A percentile compares a stretch with the other conserved stretches of the same genome.
These are phyloP conservation scores for Holcopasites calliopsidis DNA, from an alignment of 1,140 invertebrate genomes.

Conservation along the genomic window DNA sequence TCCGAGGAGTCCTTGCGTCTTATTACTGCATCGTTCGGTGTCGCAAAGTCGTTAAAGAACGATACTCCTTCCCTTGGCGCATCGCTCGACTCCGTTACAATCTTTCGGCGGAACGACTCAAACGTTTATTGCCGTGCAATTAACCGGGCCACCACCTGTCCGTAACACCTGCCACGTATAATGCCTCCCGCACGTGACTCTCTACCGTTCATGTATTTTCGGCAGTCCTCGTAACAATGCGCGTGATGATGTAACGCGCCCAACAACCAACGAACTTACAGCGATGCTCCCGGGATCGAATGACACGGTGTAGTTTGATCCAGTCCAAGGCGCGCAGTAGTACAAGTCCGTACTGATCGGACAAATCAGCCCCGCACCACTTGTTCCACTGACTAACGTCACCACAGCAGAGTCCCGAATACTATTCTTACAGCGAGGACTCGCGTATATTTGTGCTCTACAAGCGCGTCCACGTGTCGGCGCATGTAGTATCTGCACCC, in stretches of 20 bases:
- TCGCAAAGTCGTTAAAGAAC: neutral
- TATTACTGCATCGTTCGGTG: conserved; percentile 2
- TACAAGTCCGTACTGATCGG: too few species aligned
- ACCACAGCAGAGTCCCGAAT: too few species aligned
- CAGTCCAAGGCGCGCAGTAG: too few species aligned
- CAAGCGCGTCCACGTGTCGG: conserved; percentile 53
- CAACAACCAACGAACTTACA: too few species aligned
- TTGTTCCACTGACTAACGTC: too few species aligned
- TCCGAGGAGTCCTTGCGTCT: conserved; percentile 49
- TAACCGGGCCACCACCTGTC: conserved; percentile 40
- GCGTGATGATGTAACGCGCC: neutral
- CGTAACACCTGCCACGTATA: conserved; percentile 39
- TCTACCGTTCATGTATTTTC: conserved; percentile 5
- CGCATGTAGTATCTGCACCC: conserved; percentile 59
- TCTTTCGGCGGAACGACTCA: conserved; percentile 31
- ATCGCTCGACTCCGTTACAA: conserved; percentile 10
- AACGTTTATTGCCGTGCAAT: conserved; percentile 40
- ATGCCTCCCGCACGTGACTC: conserved; percentile 49
- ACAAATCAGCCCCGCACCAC: too few species aligned
- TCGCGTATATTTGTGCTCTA: neutral
- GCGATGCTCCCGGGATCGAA: too few species aligned
- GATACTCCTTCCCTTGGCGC: neutral
- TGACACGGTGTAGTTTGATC: too few species aligned
- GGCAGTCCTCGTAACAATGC: conserved; percentile 3
- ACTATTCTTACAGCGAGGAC: neutral